Conservation (phyloP, 1,140 invertebrate species). For the Euura saliciscinereae region DNA sequence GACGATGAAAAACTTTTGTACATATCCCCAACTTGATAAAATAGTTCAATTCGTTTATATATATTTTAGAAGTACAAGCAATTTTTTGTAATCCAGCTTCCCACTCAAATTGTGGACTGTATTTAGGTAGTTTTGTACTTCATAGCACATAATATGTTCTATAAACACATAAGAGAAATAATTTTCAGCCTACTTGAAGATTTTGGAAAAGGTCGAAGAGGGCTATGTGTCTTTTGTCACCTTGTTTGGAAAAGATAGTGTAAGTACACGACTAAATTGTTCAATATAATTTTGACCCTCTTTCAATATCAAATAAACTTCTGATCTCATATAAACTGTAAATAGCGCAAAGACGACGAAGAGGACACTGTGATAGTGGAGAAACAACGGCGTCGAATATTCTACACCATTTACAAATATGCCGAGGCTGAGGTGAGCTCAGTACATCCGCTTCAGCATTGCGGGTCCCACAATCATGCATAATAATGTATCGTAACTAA, state of each 20-base stretch:
- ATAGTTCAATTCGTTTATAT: too few species aligned
- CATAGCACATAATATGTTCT: neutral
- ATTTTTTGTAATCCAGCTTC: too few species aligned
- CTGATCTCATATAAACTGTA: neutral
- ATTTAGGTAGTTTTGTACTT: too few species aligned
- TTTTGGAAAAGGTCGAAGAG: slow-evolving; percentile 5
- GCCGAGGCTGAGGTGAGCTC: slow-evolving; percentile 33
- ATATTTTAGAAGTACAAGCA: too few species aligned
- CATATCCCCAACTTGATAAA: too few species aligned
- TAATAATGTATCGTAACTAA: neutral
- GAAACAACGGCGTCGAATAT: slow-evolving; percentile 35
- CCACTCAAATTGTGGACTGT: too few species aligned
- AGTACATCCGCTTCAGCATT: neutral
- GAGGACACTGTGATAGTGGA: slow-evolving; percentile 38
- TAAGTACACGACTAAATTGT: neutral
- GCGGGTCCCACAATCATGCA: too few species aligned
- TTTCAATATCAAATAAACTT: too few species aligned
- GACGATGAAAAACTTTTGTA: too few species aligned
- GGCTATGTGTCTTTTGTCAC: slow-evolving; percentile 1
- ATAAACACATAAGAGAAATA: neutral
- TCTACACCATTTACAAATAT: slow-evolving; percentile 32
- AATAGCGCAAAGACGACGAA: slow-evolving; percentile 35
- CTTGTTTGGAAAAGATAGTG: slow-evolving; percentile 1
- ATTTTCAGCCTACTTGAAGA: slow-evolving; percentile 2
- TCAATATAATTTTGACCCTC: neutral